These are phyloP conservation scores for Tympanoctomys barrerae DNA, from an alignment of 2,797 vertebrate genomes.

Conservation along the genomic window DNA sequence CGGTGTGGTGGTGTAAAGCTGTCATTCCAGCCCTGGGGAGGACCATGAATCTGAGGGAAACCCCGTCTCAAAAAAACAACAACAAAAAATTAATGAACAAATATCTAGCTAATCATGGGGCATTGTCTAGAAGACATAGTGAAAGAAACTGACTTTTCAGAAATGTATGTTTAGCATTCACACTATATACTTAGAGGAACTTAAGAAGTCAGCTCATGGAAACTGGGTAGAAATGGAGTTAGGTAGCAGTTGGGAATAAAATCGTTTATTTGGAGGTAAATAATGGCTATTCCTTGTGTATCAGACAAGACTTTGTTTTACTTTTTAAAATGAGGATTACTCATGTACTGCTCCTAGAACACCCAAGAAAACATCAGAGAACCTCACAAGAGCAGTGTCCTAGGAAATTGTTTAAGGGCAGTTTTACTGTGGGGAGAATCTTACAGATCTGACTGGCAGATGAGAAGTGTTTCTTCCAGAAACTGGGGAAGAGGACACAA, in stretches of 20 bases:
- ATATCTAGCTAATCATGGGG: neutral
- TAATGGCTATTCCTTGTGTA: neutral
- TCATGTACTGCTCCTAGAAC: neutral
- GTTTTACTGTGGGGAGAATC: constrained; percentile 1
- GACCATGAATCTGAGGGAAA: neutral
- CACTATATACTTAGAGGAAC: neutral
- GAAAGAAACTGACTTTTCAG: neutral
- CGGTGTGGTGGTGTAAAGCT: neutral
- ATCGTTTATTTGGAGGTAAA: neutral
- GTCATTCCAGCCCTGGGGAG: neutral
- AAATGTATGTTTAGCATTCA: neutral
- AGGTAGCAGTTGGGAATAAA: neutral
- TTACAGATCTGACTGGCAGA: constrained; percentile 22
- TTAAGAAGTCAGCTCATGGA: neutral
- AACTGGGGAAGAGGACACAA: neutral
- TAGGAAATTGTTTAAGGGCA: constrained; percentile 32
- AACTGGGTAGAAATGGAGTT: neutral
- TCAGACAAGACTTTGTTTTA: constrained; percentile 18
- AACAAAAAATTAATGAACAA: neutral
- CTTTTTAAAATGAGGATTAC: constrained; percentile 32
- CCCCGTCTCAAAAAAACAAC: neutral
- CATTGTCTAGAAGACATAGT: neutral
- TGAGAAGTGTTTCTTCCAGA: constrained; percentile 48
- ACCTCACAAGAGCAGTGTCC: neutral
- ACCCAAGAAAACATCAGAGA: constrained; percentile 43